Base-by-base conservation (phyloP, 1,140 invertebrate species). In the Nomia melanderi region DNA sequence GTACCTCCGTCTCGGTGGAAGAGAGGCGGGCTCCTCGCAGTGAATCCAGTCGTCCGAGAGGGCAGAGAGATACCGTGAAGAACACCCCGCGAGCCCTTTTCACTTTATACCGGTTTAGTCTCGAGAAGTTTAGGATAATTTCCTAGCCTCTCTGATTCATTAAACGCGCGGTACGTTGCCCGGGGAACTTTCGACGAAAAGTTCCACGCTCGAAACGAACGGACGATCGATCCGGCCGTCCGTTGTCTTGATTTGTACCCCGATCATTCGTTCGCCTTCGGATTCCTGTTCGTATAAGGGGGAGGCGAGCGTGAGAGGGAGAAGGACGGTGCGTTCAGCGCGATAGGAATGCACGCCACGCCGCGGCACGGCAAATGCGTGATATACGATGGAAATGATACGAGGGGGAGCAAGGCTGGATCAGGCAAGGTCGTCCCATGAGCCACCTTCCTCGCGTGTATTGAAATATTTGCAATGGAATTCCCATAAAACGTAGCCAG, bases 381-480 rank as follows among this genome's bases (percentile, higher is more conserved):
- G 65, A 74, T 47, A 44, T 62, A 77, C 23, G 57, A 71, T 71
- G 56, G 29, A 69, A 80, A 54, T 62, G 67, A 83, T 69, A 54
- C 8, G 59, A 62, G 62, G n/a, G 76, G 47, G 47, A 79, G 25
- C 27, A 53, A 69, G 23, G 50, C 31, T 36, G 44, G 47, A 78
- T 33, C 63, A 41, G 65, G 29, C 81, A 64, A 60, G 75, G 50
- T 65, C 56, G 59, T 66, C 76, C 80, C 82, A 36, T 53, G 60
- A 44, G 72, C 31, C 72, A 47, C 65, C 50, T 73, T 74, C 66
- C 73, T 50, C 36, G 9, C 59, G 70, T 65, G 78, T 81, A 85
- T 85, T 82, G 84, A 86, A 87, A 84, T 87, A 87, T 86, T 86
- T 80, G 57, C 80, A 50, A 84, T 86, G 78, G 82, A 86, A 87